Conservation (phyloP, 1,140 invertebrate genomes). For the Brachionus manjavacas region DNA sequence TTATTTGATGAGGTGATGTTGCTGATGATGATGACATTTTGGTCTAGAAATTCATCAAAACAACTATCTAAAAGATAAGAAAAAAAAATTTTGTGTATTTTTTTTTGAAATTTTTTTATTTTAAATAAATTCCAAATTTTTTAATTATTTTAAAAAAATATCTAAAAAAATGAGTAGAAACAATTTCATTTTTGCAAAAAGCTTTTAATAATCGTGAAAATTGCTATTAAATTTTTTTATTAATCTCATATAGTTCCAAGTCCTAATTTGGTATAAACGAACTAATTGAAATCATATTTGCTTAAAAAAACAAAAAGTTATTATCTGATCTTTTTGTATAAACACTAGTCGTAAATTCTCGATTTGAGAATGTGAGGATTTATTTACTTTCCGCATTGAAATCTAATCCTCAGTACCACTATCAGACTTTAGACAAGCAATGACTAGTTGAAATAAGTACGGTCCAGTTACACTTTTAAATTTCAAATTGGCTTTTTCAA, state of each 20-base stretch:
- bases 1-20: background rate
- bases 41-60: background rate
- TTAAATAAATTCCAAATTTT: too few species aligned
- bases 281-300: background rate
- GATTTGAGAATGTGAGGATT: background rate
- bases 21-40: background rate
- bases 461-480: background rate
- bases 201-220: background rate
- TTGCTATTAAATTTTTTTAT: background rate
- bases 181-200: background rate
- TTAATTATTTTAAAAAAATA: too few species aligned
- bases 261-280: background rate
- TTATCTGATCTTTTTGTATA: background rate
- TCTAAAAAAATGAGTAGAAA: too few species aligned
- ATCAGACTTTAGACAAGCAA: background rate
- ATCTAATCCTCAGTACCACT: background rate
- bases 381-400: background rate
- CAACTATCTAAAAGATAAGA: background rate
- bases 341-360: background rate
- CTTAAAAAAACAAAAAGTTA: constrained; percentile 4
- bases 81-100: too few species aligned
- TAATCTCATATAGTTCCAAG: background rate
- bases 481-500: background rate
- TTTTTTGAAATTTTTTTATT: too few species aligned
- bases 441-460: background rate